phyloP scores from a whole-genome alignment of 2,888 invertebrate species.

The Agrotis ipsilon region DNA sequence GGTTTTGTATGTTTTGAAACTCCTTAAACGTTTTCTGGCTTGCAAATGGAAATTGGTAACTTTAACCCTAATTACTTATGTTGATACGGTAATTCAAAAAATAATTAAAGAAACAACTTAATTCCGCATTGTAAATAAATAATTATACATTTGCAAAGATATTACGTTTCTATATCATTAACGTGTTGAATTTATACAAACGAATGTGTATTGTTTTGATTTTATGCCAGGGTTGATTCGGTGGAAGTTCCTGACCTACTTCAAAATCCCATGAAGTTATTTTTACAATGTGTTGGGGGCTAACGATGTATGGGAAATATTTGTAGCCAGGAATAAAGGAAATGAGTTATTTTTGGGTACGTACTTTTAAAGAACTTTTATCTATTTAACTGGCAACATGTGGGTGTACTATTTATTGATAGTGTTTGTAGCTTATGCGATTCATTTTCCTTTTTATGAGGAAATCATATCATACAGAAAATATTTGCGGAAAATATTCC shows the following conservation, averaged over 20 bases:
- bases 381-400: background rate
- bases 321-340: background rate
- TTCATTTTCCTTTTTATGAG: no score
- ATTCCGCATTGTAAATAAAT: background rate
- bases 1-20: background rate
- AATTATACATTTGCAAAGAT: background rate
- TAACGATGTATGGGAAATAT: background rate
- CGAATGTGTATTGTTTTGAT: background rate
- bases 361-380: background rate
- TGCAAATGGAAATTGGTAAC: no score
- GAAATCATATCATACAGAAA: no score
- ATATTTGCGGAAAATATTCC: no score
- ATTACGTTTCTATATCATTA: background rate
- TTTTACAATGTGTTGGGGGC: background rate
- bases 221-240: constrained; percentile 6
- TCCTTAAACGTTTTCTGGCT: background rate
- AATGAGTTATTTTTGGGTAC: background rate
- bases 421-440: no score
- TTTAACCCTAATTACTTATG: no score
- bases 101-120: background rate
- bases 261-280: constrained; percentile 6
- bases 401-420: background rate
- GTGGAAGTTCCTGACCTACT: background rate
- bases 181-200: background rate
- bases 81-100: background rate